Conservation (phyloP, 2,888 invertebrate species). For the Thera obeliscata region DNA sequence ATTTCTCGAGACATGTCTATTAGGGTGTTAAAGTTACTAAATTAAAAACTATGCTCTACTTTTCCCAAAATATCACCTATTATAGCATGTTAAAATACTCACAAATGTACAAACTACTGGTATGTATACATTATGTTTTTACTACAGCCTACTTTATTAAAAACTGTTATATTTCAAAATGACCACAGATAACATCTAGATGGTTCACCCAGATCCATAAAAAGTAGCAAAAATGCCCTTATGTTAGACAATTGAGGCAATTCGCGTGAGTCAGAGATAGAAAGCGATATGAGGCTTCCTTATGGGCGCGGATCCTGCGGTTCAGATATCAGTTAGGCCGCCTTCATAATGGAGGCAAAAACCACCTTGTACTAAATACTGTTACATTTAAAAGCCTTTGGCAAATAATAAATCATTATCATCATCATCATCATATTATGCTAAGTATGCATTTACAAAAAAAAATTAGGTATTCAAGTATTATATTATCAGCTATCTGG, state of each 20-base stretch:
- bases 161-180: constrained; percentile 2
- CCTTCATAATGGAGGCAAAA: constrained; percentile 5
- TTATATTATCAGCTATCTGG: no score
- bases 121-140: neutral
- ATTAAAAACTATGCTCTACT: no score
- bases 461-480: no score
- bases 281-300: constrained; percentile 44
- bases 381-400: no score
- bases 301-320: constrained; percentile 42
- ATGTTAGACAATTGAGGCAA: constrained; percentile 34
- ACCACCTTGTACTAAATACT: neutral
- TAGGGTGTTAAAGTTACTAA: no score
- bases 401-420: no score
- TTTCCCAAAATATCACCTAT: no score
- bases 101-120: no score
- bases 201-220: constrained; percentile 37
- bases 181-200: constrained; percentile 34
- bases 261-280: constrained; percentile 45
- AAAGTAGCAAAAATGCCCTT: constrained; percentile 39
- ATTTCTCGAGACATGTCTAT: no score
- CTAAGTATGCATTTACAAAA: no score
- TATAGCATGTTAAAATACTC: no score
- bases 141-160: constrained; percentile 8
- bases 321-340: constrained; percentile 36
- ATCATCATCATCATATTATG: no score